phyloP scores from a whole-genome alignment of 2,797 vertebrate genomes.

The Tinamus major region DNA sequence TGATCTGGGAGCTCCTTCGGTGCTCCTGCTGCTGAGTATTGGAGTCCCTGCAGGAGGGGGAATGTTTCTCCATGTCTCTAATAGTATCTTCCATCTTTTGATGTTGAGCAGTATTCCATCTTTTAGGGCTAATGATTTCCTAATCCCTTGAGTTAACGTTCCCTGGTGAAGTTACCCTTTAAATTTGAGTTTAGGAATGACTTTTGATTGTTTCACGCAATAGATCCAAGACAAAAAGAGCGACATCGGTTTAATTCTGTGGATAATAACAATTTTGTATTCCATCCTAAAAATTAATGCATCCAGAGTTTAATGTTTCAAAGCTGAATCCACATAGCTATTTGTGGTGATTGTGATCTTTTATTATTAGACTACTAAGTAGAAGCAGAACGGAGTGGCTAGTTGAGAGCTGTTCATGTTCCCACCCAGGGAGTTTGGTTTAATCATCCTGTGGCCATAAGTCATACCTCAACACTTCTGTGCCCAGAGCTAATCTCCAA shows the following conservation, averaged over 20 bases:
- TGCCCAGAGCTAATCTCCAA: not conserved
- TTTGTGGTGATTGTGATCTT: conserved; percentile 26
- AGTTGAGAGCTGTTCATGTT: conserved; percentile 34
- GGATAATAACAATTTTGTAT: not conserved
- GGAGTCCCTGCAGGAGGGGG: not conserved
- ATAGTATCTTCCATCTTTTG: not conserved
- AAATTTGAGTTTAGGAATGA: not conserved
- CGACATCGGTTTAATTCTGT: conserved; percentile 51
- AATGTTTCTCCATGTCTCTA: not conserved
- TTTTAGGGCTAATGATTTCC: not conserved
- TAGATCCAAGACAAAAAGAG: conserved; percentile 16
- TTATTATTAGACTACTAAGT: conserved; percentile 15
- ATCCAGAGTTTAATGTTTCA: conserved; percentile 11
- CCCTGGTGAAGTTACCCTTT: not conserved
- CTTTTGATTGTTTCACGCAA: not conserved
- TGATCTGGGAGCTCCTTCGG: not conserved
- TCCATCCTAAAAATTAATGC: not conserved
- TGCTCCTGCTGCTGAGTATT: not conserved
- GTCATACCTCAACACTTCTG: not conserved
- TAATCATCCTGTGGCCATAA: conserved; percentile 1
- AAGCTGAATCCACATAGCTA: not conserved
- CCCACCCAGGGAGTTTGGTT: conserved; percentile 47
- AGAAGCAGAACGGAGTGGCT: conserved; percentile 42
- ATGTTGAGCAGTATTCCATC: not conserved
- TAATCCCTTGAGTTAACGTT: not conserved